phyloP scores from a whole-genome alignment of 1,140 invertebrate species.

The Aethina tumida region DNA sequence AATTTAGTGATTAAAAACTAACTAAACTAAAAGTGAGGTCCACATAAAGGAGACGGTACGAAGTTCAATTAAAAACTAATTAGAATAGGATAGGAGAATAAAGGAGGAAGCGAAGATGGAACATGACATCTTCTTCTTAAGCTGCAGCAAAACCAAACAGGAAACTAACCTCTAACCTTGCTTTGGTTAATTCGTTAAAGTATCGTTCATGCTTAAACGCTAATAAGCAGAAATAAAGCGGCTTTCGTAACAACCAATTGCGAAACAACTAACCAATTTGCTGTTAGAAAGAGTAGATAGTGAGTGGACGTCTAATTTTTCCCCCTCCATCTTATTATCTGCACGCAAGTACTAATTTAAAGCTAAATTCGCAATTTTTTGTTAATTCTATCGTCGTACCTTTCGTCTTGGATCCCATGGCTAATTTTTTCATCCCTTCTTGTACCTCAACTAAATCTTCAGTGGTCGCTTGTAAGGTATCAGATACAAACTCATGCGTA shows the following conservation, averaged over 20 bases:
- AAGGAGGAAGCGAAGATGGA: slow-evolving; percentile 17
- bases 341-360: not conserved
- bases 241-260: too few species aligned
- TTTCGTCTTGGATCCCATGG: slow-evolving; percentile 25
- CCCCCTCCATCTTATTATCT: too few species aligned
- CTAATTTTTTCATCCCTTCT: slow-evolving; percentile 57
- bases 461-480: slow-evolving; percentile 49
- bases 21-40: slow-evolving; percentile 9
- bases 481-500: slow-evolving; percentile 54
- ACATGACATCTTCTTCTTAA: slow-evolving; percentile 33
- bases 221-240: too few species aligned
- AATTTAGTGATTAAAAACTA: slow-evolving; percentile 7
- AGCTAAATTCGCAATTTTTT: not conserved
- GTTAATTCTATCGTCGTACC: slow-evolving; percentile 33
- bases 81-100: slow-evolving; percentile 10
- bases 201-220: too few species aligned
- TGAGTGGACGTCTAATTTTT: too few species aligned
- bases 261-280: too few species aligned
- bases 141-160: slow-evolving; percentile 35
- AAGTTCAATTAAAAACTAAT: slow-evolving; percentile 9
- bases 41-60: not conserved
- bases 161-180: slow-evolving; percentile 35
- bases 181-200: too few species aligned
- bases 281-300: too few species aligned
- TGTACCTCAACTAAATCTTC: slow-evolving; percentile 56